Percentiles rank a stretch among this genome's conserved stretches.
phyloP scores from a whole-genome alignment of 2,113 vertebrate genomes.

The Micronycteris hirsuta region DNA sequence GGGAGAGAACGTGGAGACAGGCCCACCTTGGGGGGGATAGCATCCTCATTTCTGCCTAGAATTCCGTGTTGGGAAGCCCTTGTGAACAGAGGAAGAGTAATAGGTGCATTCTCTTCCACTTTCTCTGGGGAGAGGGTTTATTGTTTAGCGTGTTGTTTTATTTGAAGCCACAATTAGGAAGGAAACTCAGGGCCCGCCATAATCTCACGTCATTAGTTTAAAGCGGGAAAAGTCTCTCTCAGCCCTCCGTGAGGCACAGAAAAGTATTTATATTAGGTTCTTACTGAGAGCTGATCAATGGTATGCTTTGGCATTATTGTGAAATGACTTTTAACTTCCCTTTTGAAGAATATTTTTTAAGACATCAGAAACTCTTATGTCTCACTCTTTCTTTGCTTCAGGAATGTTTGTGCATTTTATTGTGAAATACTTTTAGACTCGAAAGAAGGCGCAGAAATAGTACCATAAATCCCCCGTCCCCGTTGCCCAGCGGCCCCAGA shows the following conservation, averaged over 20 bases:
- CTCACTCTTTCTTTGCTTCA: background rate
- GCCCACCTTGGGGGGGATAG: background rate
- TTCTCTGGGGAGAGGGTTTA: background rate
- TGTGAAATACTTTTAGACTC: conserved; percentile 15
- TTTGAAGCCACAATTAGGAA: background rate
- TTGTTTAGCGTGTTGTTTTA: background rate
- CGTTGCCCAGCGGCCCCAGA: background rate
- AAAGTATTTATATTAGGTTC: background rate
- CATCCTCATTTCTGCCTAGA: background rate
- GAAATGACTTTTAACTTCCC: background rate
- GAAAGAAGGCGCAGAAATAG: background rate
- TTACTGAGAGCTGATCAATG: background rate
- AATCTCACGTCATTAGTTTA: background rate
- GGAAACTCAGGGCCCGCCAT: background rate
- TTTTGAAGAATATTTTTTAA: background rate
- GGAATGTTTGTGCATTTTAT: background rate
- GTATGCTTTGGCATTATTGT: background rate
- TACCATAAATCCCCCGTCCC: background rate
- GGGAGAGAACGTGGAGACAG: background rate
- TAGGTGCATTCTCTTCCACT: background rate
- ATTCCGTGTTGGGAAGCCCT: background rate
- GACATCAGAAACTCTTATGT: background rate
- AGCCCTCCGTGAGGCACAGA: background rate
- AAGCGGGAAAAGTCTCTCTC: background rate
- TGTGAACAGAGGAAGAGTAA: too few relatives aligned